Percentiles rank a stretch among this genome's conserved stretches.
phyloP scores from a whole-genome alignment of 1,140 invertebrate species.

The Rhizoglyphus robini region DNA sequence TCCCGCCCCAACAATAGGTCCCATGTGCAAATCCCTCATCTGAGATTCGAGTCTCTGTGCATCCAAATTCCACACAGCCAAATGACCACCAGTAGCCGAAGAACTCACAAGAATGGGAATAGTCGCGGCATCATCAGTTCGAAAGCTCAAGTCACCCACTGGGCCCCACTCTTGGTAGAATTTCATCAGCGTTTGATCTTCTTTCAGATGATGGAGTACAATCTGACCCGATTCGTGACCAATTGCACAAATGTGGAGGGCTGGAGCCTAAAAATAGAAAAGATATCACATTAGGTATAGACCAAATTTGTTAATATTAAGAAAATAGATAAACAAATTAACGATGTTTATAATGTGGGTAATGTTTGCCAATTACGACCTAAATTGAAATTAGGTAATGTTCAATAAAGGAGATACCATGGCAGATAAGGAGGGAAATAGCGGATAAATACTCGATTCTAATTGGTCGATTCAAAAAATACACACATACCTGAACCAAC shows the following conservation, averaged over 20 bases:
- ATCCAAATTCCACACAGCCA: conserved; percentile 89
- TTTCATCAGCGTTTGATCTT: conserved; percentile 66
- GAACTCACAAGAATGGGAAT: conserved; percentile 63
- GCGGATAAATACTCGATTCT: no score
- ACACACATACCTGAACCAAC: conserved; percentile 49
- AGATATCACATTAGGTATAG: neutral
- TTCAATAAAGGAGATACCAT: no score
- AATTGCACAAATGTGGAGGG: conserved; percentile 73
- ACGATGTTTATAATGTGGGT: neutral
- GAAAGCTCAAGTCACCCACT: conserved; percentile 66
- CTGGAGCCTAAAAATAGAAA: conserved; percentile 43
- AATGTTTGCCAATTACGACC: no score
- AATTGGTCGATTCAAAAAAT: no score
- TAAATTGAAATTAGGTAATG: no score
- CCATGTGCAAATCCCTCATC: conserved; percentile 55
- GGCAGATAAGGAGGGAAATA: no score
- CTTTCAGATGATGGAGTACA: conserved; percentile 73
- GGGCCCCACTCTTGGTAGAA: conserved; percentile 85
- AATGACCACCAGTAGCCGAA: conserved; percentile 53
- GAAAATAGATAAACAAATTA: neutral
- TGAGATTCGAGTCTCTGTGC: conserved; percentile 59
- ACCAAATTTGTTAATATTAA: neutral
- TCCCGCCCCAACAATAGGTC: conserved; percentile 56
- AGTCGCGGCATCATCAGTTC: conserved; percentile 54
- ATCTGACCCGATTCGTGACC: conserved; percentile 69